These are phyloP conservation scores for Ciconia maguari DNA, from an alignment of 2,113 vertebrate genomes.

Conservation along the genomic window DNA sequence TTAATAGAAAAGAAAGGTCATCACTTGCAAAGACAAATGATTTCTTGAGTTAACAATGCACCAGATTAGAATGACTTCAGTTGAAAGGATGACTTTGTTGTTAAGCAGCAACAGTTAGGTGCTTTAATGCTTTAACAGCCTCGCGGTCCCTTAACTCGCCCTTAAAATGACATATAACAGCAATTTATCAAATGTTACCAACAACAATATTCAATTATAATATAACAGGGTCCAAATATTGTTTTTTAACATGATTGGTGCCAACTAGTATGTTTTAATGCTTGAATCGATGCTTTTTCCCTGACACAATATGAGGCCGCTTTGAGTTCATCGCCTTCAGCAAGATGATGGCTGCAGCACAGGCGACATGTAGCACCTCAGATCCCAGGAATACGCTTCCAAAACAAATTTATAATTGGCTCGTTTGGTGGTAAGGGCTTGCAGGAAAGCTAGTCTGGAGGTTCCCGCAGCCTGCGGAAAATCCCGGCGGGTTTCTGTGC, in stretches of 20 bases:
- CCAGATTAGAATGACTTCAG: background rate
- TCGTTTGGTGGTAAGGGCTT: accelerated
- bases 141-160: background rate
- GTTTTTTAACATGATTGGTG: background rate
- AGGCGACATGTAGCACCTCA: accelerated
- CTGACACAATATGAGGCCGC: accelerated
- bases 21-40: background rate
- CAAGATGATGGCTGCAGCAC: accelerated
- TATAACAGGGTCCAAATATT: background rate
- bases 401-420: background rate
- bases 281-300: background rate
- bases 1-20: background rate
- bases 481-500: accelerated
- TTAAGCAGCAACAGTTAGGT: background rate
- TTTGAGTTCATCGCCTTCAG: accelerated
- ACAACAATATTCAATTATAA: background rate
- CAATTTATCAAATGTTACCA: background rate
- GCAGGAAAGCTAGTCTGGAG: background rate
- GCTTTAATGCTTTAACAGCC: background rate
- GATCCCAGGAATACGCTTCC: accelerated
- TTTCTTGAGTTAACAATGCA: background rate
- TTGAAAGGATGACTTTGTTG: background rate
- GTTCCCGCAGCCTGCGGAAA: background rate
- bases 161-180: background rate
- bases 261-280: background rate